phyloP scores from a whole-genome alignment of 2,113 vertebrate species.

The Hirundichthys speculiger region DNA sequence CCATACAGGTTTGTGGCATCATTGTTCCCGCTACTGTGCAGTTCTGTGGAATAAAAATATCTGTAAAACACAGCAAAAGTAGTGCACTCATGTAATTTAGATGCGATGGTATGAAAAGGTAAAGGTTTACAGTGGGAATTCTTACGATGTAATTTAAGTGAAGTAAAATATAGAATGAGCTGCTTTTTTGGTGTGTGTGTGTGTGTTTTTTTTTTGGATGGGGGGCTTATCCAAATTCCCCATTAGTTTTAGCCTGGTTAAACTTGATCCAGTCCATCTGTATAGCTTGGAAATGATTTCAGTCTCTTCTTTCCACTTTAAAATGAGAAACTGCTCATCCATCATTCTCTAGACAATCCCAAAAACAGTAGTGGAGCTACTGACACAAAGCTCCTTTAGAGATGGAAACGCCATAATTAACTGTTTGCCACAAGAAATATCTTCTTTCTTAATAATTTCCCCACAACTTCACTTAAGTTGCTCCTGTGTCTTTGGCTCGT shows the following conservation, averaged over 20 bases:
- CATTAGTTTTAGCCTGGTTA: constrained; percentile 5
- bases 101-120: constrained; percentile 9
- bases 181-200: not conserved
- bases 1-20: no score
- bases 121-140: not conserved
- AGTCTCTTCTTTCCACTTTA: constrained; percentile 8
- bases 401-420: constrained; percentile 25
- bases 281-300: constrained; percentile 11
- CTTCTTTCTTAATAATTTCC: constrained; percentile 18
- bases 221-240: not conserved
- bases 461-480: not conserved
- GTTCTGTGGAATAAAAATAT: no score
- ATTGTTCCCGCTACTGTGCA: no score
- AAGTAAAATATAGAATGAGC: not conserved
- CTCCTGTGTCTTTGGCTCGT: constrained; percentile 1
- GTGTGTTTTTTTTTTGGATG: not conserved
- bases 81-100: constrained; percentile 1
- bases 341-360: constrained; percentile 9
- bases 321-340: constrained; percentile 21
- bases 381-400: not conserved
- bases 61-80: no score
- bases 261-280: not conserved
- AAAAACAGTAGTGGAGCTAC: constrained; percentile 27
- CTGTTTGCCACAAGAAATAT: constrained; percentile 14
- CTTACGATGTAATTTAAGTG: constrained; percentile 8